These are phyloP conservation scores for Zaprionus taronus DNA, from an alignment of 1,140 invertebrate genomes.

Conservation along the genomic window DNA sequence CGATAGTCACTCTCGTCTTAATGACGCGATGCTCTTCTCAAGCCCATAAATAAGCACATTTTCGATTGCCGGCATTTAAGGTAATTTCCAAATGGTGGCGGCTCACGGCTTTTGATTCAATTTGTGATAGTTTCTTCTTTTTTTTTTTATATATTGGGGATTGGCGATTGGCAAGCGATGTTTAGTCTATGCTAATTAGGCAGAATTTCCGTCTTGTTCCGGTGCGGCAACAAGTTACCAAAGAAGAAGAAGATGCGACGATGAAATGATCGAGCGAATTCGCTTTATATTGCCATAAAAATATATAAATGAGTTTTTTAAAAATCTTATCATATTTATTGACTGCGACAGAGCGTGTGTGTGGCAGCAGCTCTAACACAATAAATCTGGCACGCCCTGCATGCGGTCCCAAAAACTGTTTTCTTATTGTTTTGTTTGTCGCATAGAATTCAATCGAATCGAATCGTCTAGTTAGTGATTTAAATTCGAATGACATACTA, in stretches of 20 bases:
- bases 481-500: conserved; percentile 57
- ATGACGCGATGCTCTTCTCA: conserved; percentile 33
- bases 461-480: conserved; percentile 24
- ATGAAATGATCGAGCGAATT: conserved; percentile 48
- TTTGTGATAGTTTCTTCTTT: conserved; percentile 40
- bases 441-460: conserved; percentile 24
- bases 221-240: conserved; percentile 52
- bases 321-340: conserved; percentile 45
- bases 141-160: conserved; percentile 14
- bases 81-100: conserved; percentile 46
- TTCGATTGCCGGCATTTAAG: conserved; percentile 71
- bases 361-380: conserved; percentile 9
- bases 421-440: conserved; percentile 15
- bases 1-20: conserved; percentile 20
- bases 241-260: conserved; percentile 27
- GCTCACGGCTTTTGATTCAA: conserved; percentile 72
- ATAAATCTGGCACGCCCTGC: conserved; percentile 66
- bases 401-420: neutral
- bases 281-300: conserved; percentile 53
- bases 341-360: conserved; percentile 24
- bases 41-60: conserved; percentile 63
- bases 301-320: conserved; percentile 51
- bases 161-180: conserved; percentile 17
- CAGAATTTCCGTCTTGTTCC: conserved; percentile 61
- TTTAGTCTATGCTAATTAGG: conserved; percentile 66